phyloP scores from a whole-genome alignment of 2,797 vertebrate genomes.

The Rhadinocentrus ornatus region DNA sequence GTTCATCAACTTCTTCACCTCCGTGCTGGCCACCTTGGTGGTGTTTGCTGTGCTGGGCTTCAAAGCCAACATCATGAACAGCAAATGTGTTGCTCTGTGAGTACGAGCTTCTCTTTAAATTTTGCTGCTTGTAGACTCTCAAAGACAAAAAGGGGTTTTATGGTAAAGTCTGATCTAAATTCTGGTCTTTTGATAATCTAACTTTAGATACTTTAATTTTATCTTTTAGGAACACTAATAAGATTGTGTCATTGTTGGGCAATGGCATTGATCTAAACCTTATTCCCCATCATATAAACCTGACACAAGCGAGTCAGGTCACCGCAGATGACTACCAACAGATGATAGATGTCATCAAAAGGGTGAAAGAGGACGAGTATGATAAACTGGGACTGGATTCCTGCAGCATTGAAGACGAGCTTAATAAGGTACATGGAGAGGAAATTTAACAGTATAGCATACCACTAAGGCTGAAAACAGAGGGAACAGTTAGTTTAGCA shows the following conservation, averaged over 20 bases:
- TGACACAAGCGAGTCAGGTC: conserved; percentile 85
- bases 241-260: conserved; percentile 86
- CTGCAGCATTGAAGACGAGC: conserved; percentile 92
- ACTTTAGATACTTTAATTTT: not conserved
- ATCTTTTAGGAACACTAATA: conserved; percentile 86
- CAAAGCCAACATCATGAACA: conserved; percentile 95
- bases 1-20: conserved; percentile 98
- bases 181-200: not conserved
- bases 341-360: conserved; percentile 86
- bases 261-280: conserved; percentile 82
- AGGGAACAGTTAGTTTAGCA: too few species aligned
- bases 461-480: too few species aligned
- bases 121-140: not conserved
- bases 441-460: not conserved
- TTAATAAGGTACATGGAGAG: conserved; percentile 89
- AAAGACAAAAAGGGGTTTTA: not conserved
- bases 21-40: conserved; percentile 96
- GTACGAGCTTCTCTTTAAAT: conserved; percentile 38
- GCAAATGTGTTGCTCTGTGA: conserved; percentile 87
- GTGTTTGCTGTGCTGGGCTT: conserved; percentile 98
- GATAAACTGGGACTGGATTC: conserved; percentile 83
- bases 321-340: conserved; percentile 88
- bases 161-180: not conserved
- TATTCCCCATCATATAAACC: conserved; percentile 91
- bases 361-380: conserved; percentile 86